phyloP scores from a whole-genome alignment of 2,888 invertebrate genomes.

The Mantis religiosa region DNA sequence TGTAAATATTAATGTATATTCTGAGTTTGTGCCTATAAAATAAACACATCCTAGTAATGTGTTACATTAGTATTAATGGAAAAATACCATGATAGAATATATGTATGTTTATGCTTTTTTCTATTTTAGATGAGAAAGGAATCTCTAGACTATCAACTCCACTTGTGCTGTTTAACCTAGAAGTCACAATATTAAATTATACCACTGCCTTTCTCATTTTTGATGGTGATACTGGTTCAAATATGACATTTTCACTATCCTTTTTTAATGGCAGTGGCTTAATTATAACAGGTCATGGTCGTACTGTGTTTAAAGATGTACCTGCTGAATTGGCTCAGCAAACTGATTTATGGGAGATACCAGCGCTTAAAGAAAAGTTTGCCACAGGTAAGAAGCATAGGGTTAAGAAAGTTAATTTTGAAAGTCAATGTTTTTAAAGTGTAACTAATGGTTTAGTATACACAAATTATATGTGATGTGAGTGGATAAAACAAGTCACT shows the following conservation, averaged over 20 bases:
- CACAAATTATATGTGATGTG: no score
- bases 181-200: background rate
- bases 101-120: no score
- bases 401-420: background rate
- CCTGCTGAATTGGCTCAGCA: background rate
- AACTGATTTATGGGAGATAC: background rate
- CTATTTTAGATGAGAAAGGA: background rate
- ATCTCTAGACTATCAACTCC: background rate
- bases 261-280: background rate
- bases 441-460: no score
- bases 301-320: background rate
- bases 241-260: background rate
- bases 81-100: no score
- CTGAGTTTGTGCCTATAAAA: no score
- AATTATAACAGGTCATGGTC: background rate
- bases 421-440: background rate
- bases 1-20: no score
- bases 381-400: background rate
- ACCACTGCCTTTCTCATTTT: background rate
- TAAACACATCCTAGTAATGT: no score
- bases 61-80: no score
- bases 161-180: background rate
- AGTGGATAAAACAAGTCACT: no score
- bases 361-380: background rate
- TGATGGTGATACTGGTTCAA: background rate